Evolutionary conservation across 2,797 vertebrate genomes (phyloP), one percentile per base, ranked within the genome.

Genomic region (Eulemur rubriventer): DNA sequence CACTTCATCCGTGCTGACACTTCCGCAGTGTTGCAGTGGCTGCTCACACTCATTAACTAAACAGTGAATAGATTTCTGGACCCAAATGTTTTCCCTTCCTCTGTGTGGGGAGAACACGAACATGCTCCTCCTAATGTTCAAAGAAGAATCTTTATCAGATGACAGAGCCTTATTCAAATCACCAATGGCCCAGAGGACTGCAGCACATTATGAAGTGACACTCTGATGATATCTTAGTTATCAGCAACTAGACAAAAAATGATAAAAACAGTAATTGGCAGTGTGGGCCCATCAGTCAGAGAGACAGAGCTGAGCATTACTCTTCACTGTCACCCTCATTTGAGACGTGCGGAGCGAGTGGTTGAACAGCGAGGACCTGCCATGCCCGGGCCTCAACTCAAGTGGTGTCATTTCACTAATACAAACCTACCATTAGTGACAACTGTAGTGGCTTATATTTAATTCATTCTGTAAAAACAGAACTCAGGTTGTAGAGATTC

Each of bases 21-120:
- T 4, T 69, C 0, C 0, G 5, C 0, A 20, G 12, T 7, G 1
- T 0, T 0, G 5, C 17, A 1, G 35, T 2, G 79, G 67, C 81
- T 0, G 0, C 1, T 13, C 16, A 7, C 4, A 12, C 41, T 59
- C 11, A 20, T 2, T 3, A 57, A 28, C 24, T 3, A n/a, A 24
- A 38, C 0, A 17, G 57, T 0, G 16, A 7, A 33, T 0, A 26
- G 30, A 26, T 18, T 33, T 63, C 1, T 6, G 86, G 73, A 24
- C 46, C 50, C 52, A 28, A 11, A 17, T 7, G 4, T 1, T 5
- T 43, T 38, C 8, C 59, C 50, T 38, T 38, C 9, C 3, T 84
- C 67, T 2, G 30, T 22, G 20, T 17, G 67, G 50, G 48, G 38
- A 55, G 20, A 2, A 79, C 16, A 55, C 1, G 8, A 28, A 86